phyloP scores from a whole-genome alignment of 2,797 vertebrate species.

The Knipowitschia caucasica region DNA sequence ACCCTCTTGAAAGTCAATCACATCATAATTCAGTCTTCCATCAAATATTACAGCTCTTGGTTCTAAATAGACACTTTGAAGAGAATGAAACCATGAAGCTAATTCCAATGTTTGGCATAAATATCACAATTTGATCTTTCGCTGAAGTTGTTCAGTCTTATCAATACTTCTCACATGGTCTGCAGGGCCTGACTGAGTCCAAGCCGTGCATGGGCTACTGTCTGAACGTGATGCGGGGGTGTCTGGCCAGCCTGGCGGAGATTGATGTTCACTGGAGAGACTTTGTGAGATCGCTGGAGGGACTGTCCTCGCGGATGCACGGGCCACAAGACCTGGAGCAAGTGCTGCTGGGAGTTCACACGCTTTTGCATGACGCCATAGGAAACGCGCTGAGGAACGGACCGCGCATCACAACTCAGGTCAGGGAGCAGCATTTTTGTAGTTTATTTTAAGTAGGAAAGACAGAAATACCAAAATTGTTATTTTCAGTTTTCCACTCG shows the following conservation, averaged over 20 bases:
- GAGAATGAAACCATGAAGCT: no score
- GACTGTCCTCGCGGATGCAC: conserved; percentile 75
- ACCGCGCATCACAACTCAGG: conserved; percentile 75
- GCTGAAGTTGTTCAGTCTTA: no score
- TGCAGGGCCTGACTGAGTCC: conserved; percentile 73
- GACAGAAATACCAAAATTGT: no score
- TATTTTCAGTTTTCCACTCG: no score
- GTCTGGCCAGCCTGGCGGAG: conserved; percentile 84
- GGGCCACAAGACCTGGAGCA: conserved; percentile 76
- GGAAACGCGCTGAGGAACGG: conserved; percentile 67
- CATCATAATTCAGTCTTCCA: no score
- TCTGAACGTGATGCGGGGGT: conserved; percentile 84
- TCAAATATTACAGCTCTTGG: no score
- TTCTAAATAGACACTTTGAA: no score
- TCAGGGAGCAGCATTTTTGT: conserved; percentile 37
- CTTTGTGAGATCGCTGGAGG: conserved; percentile 82
- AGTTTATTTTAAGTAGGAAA: no score
- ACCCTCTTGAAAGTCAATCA: no score
- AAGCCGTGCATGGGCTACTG: conserved; percentile 91
- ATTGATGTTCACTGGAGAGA: conserved; percentile 83
- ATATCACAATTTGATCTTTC: not conserved
- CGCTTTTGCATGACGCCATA: conserved; percentile 76
- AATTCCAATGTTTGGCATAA: no score
- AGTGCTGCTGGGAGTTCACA: conserved; percentile 78
- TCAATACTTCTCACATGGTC: conserved; percentile 31